Base-by-base conservation (phyloP, 2,797 vertebrate species). In the Spondyliosoma cantharus region DNA sequence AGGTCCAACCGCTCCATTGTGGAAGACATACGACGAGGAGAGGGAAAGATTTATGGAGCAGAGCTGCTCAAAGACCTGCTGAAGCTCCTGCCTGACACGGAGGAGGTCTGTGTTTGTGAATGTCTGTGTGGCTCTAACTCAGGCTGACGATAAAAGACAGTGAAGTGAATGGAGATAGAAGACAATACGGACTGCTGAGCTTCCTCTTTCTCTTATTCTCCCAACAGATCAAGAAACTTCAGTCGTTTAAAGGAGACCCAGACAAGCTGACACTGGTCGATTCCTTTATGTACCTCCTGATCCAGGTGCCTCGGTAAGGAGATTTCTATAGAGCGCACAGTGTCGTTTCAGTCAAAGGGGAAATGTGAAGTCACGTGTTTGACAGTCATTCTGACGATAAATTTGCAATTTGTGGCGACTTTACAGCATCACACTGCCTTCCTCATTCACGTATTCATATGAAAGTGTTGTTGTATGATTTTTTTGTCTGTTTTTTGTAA, bases 211-310 rank as follows among this genome's bases (percentile, higher is more conserved):
- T 77, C 46, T 78, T 37, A 3, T 88, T 52, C 59, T 16, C 37
- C 66, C 61, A 60, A 71, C 87, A 99, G 98, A 93, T 97, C 83
- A 98, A 97, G 94, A 98, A 97, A 90, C 94, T 99, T 53, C 95
- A 94, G 93, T 91, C 96, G 19, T 99, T 97, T 93, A 96, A 93
- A 93, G 98, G 96, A 46, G 96, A 99, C 79, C 90, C 96, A 69
- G 95, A 95, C 93, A 99, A 97, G 94, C 95, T 99, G 91, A 96
- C 97, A 54, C 96, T 98, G 92, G 97, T 96, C 2, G 98, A 99
- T 90, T 97, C 96, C 87, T 99, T 99, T 94, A 97, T 99, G 96
- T 95, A 95, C 90, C 94, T 95, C 74, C 87, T 99, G 91, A 97
- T 98, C 93, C 97, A 96, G 92, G 96, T 99, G 93, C 98, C 98